These are phyloP conservation scores for Malurus melanocephalus DNA, from an alignment of 2,113 vertebrate species.

Conservation along the genomic window DNA sequence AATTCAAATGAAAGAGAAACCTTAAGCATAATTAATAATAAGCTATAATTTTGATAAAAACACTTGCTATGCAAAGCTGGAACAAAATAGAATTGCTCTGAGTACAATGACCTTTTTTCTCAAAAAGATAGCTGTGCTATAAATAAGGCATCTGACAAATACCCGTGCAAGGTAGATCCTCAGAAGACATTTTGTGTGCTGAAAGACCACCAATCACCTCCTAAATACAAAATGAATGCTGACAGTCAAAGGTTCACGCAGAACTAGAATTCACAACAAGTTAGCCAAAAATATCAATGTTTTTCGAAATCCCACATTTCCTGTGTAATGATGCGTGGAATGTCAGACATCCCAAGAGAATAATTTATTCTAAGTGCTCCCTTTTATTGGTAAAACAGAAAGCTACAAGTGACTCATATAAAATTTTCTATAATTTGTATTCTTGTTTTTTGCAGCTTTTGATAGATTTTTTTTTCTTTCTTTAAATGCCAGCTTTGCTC, in stretches of 20 bases:
- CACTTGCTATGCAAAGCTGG: background rate
- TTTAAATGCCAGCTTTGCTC: background rate
- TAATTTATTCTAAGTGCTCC: background rate
- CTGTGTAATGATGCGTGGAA: background rate
- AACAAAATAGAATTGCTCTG: background rate
- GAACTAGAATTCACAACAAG: background rate
- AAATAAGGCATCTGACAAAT: background rate
- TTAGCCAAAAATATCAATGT: background rate
- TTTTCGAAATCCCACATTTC: background rate
- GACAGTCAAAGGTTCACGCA: background rate
- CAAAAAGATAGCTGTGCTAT: background rate
- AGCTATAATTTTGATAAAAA: background rate
- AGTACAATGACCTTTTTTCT: background rate
- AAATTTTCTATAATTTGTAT: background rate
- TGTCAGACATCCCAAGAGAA: background rate
- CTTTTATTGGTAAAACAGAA: background rate
- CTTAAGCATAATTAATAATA: background rate
- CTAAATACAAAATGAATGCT: background rate
- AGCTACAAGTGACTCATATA: background rate
- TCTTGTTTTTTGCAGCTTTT: background rate
- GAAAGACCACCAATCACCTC: background rate
- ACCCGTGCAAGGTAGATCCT: background rate
- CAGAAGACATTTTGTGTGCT: background rate
- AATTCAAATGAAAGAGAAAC: background rate
- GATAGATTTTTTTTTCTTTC: background rate